A percentile compares a stretch with the other conserved stretches of the same genome.
Conservation (phyloP, 2,113 vertebrate genomes). For the Epinephelus cyanopodus region DNA sequence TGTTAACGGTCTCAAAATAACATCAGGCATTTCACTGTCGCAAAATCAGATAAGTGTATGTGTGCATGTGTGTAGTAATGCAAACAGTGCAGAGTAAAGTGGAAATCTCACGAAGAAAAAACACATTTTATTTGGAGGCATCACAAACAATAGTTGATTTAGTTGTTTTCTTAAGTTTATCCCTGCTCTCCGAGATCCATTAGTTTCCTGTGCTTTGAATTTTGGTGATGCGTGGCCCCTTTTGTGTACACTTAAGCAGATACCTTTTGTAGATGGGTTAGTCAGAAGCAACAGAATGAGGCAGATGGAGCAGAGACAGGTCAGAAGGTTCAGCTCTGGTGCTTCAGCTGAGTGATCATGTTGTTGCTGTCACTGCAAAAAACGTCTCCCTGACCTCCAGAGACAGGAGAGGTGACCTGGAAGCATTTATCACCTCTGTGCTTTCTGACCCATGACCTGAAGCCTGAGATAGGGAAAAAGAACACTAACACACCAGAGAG, state of each 20-base stretch:
- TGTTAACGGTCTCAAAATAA: conserved; percentile 35
- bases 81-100: background rate
- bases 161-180: background rate
- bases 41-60: background rate
- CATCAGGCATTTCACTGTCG: conserved; percentile 8
- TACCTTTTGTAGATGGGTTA: conserved; percentile 5
- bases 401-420: conserved; percentile 77
- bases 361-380: conserved; percentile 75
- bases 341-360: conserved; percentile 69
- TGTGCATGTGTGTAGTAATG: background rate
- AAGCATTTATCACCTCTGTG: conserved; percentile 78
- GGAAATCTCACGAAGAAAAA: no score
- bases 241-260: background rate
- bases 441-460: conserved; percentile 66
- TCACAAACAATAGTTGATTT: background rate
- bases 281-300: conserved; percentile 20
- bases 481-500: conserved; percentile 6
- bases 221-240: background rate
- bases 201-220: background rate
- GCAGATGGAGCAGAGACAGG: conserved; percentile 41
- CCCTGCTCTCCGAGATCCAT: background rate
- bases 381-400: conserved; percentile 56
- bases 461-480: conserved; percentile 43
- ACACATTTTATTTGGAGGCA: background rate
- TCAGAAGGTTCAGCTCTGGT: conserved; percentile 51